Conservation (phyloP, 2,113 vertebrate genomes). For the Canis aureus region DNA sequence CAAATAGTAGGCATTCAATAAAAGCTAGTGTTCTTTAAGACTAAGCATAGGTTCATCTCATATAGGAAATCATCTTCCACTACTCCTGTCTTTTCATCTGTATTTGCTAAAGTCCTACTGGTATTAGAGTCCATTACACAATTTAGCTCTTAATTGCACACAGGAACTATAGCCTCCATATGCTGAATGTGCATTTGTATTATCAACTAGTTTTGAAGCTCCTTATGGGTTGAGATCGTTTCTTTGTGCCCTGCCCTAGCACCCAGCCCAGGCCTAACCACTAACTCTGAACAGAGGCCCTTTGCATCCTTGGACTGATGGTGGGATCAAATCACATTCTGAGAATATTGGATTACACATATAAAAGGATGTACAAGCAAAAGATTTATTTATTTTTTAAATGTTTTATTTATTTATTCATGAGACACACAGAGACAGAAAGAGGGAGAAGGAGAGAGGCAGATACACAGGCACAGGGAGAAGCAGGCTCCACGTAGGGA, state of each 20-base stretch:
- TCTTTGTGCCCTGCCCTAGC: neutral
- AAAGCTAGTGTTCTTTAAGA: neutral
- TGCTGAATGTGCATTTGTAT: neutral
- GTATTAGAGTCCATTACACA: neutral
- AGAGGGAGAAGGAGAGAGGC: too few relatives aligned
- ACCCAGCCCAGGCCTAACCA: neutral
- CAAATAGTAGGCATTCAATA: neutral
- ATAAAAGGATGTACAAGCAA: neutral
- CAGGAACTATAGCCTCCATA: neutral
- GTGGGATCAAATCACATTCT: neutral
- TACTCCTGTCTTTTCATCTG: neutral
- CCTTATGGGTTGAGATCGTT: neutral
- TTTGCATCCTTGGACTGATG: neutral
- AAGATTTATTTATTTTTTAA: neutral
- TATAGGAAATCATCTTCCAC: neutral
- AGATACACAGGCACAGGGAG: too few relatives aligned
- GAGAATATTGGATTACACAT: neutral
- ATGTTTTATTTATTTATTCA: too few relatives aligned
- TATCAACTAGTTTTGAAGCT: conserved; percentile 15
- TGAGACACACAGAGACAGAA: too few relatives aligned
- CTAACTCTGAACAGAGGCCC: neutral
- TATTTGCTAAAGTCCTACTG: neutral
- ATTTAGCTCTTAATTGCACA: neutral
- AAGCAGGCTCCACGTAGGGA: too few relatives aligned
- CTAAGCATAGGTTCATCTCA: neutral